phyloP scores from a whole-genome alignment of 2,888 invertebrate species.

The Erannis defoliaria region DNA sequence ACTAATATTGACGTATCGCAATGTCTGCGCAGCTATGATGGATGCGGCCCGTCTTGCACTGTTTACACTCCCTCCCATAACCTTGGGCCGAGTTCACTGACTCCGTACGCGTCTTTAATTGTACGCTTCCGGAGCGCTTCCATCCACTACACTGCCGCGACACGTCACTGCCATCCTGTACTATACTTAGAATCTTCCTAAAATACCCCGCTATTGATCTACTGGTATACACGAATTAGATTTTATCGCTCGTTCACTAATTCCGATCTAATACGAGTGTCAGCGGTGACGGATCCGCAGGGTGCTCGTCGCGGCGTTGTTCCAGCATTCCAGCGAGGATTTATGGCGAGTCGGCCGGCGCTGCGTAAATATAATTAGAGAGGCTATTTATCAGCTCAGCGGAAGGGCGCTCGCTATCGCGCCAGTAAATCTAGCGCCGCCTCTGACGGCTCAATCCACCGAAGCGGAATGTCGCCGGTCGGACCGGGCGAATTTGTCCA shows the following conservation, averaged over 20 bases:
- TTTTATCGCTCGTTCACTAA: slow-evolving; percentile 67
- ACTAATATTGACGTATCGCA: slow-evolving; percentile 42
- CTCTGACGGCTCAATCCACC: slow-evolving; percentile 81
- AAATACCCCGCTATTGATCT: slow-evolving; percentile 47
- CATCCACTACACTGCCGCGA: slow-evolving; percentile 65
- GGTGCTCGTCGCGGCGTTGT: slow-evolving; percentile 67
- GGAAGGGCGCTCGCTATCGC: slow-evolving; percentile 82
- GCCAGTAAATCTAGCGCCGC: slow-evolving; percentile 76
- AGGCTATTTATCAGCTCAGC: slow-evolving; percentile 82
- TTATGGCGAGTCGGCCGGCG: slow-evolving; percentile 79
- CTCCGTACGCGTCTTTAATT: slow-evolving; percentile 70
- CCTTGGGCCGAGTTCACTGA: slow-evolving; percentile 79
- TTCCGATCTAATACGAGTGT: slow-evolving; percentile 68
- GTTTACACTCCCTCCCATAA: slow-evolving; percentile 72
- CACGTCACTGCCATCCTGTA: slow-evolving; percentile 69
- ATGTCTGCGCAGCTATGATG: slow-evolving; percentile 68
- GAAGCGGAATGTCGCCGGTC: slow-evolving; percentile 65
- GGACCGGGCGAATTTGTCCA: slow-evolving; percentile 62
- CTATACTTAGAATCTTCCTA: slow-evolving; percentile 50
- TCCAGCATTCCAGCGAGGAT: slow-evolving; percentile 75
- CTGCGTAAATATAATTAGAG: slow-evolving; percentile 86
- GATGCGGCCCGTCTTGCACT: slow-evolving; percentile 65
- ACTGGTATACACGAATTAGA: slow-evolving; percentile 59
- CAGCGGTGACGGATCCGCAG: slow-evolving; percentile 66
- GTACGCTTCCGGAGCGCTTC: slow-evolving; percentile 76